Base-by-base conservation (phyloP, 1,140 invertebrate genomes). In the Camponotus vicinus region DNA sequence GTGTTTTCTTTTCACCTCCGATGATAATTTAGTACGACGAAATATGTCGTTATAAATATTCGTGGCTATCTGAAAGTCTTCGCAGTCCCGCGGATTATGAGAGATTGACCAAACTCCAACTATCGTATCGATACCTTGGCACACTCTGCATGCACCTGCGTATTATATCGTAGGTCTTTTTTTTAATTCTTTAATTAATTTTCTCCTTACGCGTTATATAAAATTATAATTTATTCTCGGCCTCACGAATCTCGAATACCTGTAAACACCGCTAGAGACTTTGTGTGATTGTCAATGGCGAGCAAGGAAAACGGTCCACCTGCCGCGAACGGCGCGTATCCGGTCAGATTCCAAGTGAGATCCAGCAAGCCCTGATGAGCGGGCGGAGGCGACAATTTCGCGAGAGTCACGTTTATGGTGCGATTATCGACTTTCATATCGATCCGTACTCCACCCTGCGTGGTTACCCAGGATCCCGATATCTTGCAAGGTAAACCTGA, bases 121-220 rank as follows among this genome's bases (percentile, higher is more conserved):
- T 71, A 93, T 93, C 0, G 92, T 93, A 59, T 93, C 92, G 55
- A 92, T 77, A 69, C 93, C 92, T 75, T 93, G 88, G 34, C 93
- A 93, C 32, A 93, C 89, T 87, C 84, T 90, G 76, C 93, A 93
- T 15, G 92, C 71, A 85, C 93, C 93, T 93, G 32, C 63, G 52
- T 18, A 52, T 83, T 70, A 63, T 2, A 70, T 61, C 0, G n/a
- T 55, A 85, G 18, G 77, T 70, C 55, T 40, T 78, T 83, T 73
- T 71, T 59, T 76, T 84, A 67, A 78, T 45, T 77, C 13, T 61
- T 61, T 49, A 2, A 66, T 27, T 78, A n/a, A 18, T 85, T 78
- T 45, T 37, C 7, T n/a, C 76, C 37, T 45, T 6, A 45, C 9
- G 9, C 61, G 11, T n/a, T n/a, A 59, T 34, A 34, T 42, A 59